phyloP scores from a whole-genome alignment of 2,888 invertebrate species.

The Agrotis puta region DNA sequence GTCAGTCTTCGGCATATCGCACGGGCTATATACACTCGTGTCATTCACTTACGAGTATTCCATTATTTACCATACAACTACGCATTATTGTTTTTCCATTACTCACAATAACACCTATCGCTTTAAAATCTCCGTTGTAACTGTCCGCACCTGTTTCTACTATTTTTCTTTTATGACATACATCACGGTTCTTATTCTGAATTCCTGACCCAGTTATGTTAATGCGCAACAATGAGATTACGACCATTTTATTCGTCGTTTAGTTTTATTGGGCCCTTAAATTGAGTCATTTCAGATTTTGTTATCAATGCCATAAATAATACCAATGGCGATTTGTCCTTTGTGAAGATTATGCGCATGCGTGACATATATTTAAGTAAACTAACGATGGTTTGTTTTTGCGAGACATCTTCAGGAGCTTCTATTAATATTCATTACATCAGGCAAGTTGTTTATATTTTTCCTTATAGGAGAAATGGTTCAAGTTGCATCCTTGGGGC shows the following conservation, averaged over 20 bases:
- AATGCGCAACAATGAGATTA: slow-evolving; percentile 57
- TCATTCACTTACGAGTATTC: slow-evolving; percentile 71
- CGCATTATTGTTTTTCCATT: slow-evolving; percentile 57
- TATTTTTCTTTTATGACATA: slow-evolving; percentile 47
- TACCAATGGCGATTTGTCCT: slow-evolving; percentile 38
- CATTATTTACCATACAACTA: slow-evolving; percentile 68
- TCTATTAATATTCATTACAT: slow-evolving; percentile 81
- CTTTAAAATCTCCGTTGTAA: slow-evolving; percentile 43
- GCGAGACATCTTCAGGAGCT: slow-evolving; percentile 67
- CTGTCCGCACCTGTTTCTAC: slow-evolving; percentile 44
- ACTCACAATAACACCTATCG: slow-evolving; percentile 37
- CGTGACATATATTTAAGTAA: slow-evolving; percentile 50
- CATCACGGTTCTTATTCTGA: slow-evolving; percentile 42
- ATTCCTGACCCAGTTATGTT: slow-evolving; percentile 61
- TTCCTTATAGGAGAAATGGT: slow-evolving; percentile 74
- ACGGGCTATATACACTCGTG: slow-evolving; percentile 72
- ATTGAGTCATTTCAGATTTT: slow-evolving; percentile 51
- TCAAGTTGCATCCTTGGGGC: slow-evolving; percentile 69
- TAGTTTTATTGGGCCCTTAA: slow-evolving; percentile 62
- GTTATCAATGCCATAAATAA: slow-evolving; percentile 57
- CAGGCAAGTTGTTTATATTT: slow-evolving; percentile 74
- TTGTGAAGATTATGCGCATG: slow-evolving; percentile 37
- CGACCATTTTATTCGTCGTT: slow-evolving; percentile 55
- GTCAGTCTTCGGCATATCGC: slow-evolving; percentile 84
- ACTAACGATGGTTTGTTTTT: slow-evolving; percentile 67